phyloP scores from a whole-genome alignment of 2,797 vertebrate species.

The Merluccius polli region DNA sequence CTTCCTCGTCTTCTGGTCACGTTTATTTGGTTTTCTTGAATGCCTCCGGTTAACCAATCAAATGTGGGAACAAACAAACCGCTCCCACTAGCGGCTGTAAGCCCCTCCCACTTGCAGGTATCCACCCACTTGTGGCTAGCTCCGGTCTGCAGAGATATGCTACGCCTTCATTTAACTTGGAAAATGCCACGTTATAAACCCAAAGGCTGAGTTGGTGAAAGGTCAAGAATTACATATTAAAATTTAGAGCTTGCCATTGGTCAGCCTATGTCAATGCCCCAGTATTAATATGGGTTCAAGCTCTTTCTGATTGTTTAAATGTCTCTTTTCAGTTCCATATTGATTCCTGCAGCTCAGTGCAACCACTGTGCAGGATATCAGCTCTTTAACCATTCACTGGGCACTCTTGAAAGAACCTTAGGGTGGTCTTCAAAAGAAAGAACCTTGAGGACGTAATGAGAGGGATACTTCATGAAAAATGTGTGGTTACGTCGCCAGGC shows the following conservation, averaged over 20 bases:
- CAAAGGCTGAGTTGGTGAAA: not conserved
- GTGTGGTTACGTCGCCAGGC: constrained; percentile 44
- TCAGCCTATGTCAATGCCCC: not conserved
- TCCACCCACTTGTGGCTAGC: no score
- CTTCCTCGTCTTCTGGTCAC: no score
- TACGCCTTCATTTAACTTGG: not conserved
- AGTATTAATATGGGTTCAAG: not conserved
- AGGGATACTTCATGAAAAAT: constrained; percentile 51
- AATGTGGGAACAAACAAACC: no score
- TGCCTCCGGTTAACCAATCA: no score
- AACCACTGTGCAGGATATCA: constrained; percentile 32
- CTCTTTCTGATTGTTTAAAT: constrained; percentile 3
- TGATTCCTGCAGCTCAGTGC: constrained; percentile 26
- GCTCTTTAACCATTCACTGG: constrained; percentile 35
- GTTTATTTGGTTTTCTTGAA: no score
- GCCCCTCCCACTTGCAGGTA: no score
- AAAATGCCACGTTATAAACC: not conserved
- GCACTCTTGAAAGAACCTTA: constrained; percentile 46
- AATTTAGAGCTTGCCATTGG: not conserved
- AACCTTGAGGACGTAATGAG: constrained; percentile 42
- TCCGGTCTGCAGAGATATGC: no score
- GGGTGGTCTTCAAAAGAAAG: constrained; percentile 25
- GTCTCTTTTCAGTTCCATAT: constrained; percentile 19
- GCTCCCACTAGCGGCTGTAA: no score
- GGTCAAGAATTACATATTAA: not conserved